These are phyloP conservation scores for Cheiracanthium punctorium DNA, from an alignment of 2,888 invertebrate species.

Conservation along the genomic window DNA sequence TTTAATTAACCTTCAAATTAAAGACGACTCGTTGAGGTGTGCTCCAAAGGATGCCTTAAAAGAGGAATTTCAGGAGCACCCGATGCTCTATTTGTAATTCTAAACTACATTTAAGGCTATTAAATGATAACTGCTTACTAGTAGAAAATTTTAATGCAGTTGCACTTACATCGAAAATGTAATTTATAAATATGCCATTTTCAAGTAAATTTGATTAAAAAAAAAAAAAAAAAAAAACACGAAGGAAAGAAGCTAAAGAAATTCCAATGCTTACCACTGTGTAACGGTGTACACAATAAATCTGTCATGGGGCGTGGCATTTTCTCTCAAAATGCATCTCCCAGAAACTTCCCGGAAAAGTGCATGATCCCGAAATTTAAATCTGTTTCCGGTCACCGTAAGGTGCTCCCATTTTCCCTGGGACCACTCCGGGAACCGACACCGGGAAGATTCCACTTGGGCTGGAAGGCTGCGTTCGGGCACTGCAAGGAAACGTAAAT, in stretches of 20 bases:
- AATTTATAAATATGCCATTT: no score
- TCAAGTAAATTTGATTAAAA: no score
- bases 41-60: no score
- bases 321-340: constrained; percentile 76
- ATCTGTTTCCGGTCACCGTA: constrained; percentile 77
- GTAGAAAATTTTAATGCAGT: no score
- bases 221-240: background rate
- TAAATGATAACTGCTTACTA: no score
- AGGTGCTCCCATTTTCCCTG: constrained; percentile 81
- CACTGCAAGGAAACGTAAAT: constrained; percentile 36
- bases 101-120: no score
- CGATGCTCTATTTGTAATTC: no score
- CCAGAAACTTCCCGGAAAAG: constrained; percentile 79
- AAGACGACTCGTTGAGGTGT: no score
- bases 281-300: constrained; percentile 79
- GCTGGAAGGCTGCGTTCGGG: constrained; percentile 67
- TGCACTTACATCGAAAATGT: no score
- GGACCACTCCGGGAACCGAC: constrained; percentile 81
- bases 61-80: no score
- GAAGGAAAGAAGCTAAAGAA: background rate
- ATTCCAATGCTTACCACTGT: constrained; percentile 78
- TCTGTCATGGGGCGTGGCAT: constrained; percentile 77
- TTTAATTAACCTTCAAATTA: no score
- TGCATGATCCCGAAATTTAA: constrained; percentile 79
- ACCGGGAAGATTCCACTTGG: constrained; percentile 72